Percentiles rank a stretch among this genome's conserved stretches.
Evolutionary conservation across 1,140 invertebrate species (phyloP).

Genomic region (Homarus americanus): DNA sequence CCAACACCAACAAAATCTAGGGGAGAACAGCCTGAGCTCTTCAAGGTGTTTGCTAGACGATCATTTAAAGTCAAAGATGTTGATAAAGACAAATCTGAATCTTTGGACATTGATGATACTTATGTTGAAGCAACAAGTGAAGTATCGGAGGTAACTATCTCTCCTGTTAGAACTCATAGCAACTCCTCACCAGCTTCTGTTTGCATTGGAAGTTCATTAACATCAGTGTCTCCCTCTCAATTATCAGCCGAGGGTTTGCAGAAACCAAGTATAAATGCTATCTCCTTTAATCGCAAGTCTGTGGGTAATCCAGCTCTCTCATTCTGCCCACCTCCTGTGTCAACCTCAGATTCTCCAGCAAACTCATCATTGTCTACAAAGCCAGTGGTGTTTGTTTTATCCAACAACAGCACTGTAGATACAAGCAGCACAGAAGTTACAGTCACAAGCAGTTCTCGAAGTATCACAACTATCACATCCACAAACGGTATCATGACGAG

Average conservation of each 20-base stretch:
- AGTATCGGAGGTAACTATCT: conserved; percentile 73
- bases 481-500: not conserved
- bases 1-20: conserved; percentile 55
- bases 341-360: not conserved
- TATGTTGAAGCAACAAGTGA: conserved; percentile 78
- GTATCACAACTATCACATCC: conserved; percentile 7
- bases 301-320: conserved; percentile 60
- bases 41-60: conserved; percentile 88
- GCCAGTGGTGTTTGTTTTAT: conserved; percentile 1
- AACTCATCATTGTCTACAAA: conserved; percentile 23
- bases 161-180: conserved; percentile 22
- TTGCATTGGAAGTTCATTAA: not conserved
- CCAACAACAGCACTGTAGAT: not conserved
- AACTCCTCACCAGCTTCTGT: not conserved
- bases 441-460: conserved; percentile 1
- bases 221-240: not conserved
- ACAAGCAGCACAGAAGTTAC: not conserved
- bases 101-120: conserved; percentile 83
- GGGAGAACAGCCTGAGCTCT: conserved; percentile 85
- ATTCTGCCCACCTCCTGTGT: conserved; percentile 40
- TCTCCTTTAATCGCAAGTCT: conserved; percentile 58
- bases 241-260: not conserved
- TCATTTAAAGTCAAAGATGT: conserved; percentile 87
- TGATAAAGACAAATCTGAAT: conserved; percentile 81
- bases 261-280: conserved; percentile 55